Evolutionary conservation across 2,888 invertebrate species (phyloP), one percentile per base, ranked within the genome.

Genomic region (Hetaerina titia): DNA sequence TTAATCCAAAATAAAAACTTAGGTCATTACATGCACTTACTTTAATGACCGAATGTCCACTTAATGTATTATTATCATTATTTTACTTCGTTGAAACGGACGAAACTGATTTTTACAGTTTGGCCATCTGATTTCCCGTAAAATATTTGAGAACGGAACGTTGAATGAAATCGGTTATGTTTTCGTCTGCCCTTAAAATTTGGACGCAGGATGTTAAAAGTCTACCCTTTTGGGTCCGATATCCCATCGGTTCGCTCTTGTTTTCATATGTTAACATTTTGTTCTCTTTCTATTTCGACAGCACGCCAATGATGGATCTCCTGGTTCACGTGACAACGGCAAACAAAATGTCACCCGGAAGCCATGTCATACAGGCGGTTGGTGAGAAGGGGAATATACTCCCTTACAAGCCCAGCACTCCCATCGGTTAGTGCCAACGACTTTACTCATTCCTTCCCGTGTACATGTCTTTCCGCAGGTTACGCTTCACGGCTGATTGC

Each of bases 291-390:
- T 90, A 7, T 95, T 95, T 95, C 97, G 97, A 95, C 97, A 98
- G 98, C 96, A 98, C 98, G 57, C 98, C 98, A 69, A 98, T 98
- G 98, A 98, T 98, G 98, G 98, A 98, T 96, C 97, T 98, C 90
- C 97, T 98, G 95, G 98, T 98, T 95, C 98, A 98, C 96, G 97
- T 98, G 96, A 97, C 98, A 89, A 98, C 98, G 90, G 97, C 97
- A 90, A 97, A 98, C 96, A 98, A 98, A 96, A 97, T 98, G 95
- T 97, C 97, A 96, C 98, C 98, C 69, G 97, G 98, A 95, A 97
- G 97, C 95, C 97, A 98, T 96, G 97, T 97, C 57, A 97, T 98
- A 69, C 97, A 98, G 96, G 97, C 98, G 22, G 97, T 98, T 95
- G 98, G 98, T 96, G 97, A 97, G 96, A 96, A 97, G 96, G 97